Conservation (phyloP, 2,113 vertebrate species). For the Danio rerio region DNA sequence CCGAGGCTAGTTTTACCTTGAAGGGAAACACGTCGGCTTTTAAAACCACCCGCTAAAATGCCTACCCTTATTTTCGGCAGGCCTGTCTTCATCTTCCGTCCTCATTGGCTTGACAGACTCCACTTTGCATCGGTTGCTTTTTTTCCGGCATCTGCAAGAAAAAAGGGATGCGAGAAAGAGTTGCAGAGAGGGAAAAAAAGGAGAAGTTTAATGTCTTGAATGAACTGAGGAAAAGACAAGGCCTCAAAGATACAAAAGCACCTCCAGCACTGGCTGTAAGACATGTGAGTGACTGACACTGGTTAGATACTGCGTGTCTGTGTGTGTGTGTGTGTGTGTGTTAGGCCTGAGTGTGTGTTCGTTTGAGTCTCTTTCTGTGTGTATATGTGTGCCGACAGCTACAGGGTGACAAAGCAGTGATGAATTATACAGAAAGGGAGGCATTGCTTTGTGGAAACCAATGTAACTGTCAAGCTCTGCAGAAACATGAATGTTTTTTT, state of each 20-base stretch:
- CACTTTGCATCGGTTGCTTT: slow-evolving; percentile 55
- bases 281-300: slow-evolving; percentile 53
- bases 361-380: background rate
- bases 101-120: slow-evolving; percentile 49
- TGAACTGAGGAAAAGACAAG: slow-evolving; percentile 31
- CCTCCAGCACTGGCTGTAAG: slow-evolving; percentile 57
- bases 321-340: slow-evolving; percentile 22
- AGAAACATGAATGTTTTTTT: slow-evolving; percentile 59
- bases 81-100: slow-evolving; percentile 28
- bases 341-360: background rate
- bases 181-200: slow-evolving; percentile 6
- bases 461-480: slow-evolving; percentile 59
- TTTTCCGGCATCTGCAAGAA: slow-evolving; percentile 45
- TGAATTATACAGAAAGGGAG: slow-evolving; percentile 62
- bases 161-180: slow-evolving; percentile 25
- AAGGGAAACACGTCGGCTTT: slow-evolving; percentile 47
- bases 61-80: slow-evolving; percentile 10
- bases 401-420: slow-evolving; percentile 55
- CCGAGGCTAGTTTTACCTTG: slow-evolving; percentile 54
- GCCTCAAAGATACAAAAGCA: slow-evolving; percentile 52
- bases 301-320: slow-evolving; percentile 51
- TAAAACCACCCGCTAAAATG: slow-evolving; percentile 45
- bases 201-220: slow-evolving; percentile 46
- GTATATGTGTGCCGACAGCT: slow-evolving; percentile 47
- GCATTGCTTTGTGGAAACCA: slow-evolving; percentile 60